Evolutionary conservation across 2,888 invertebrate species (phyloP), one percentile per base, ranked within the genome.

Genomic region (Amorpha juglandis): DNA sequence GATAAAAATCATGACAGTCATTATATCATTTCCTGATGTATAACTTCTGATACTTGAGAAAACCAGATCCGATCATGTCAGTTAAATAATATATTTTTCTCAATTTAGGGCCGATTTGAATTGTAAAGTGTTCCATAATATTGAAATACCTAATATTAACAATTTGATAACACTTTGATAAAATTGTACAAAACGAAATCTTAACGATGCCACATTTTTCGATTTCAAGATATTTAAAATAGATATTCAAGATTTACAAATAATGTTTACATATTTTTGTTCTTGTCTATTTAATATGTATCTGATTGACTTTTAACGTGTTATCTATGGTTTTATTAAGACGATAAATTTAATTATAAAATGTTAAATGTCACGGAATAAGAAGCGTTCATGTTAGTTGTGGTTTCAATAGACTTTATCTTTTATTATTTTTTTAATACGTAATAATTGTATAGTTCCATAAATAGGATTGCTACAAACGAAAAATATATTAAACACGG

Each of bases 271-370:
- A 58, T 58, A 58, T 35, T 47, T 33, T 48, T 4, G 21, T 4
- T 63, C 8, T 48, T 11, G n/a, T 27, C 63, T 33, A 47, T 48
- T 63, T 63, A 63, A n/a, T 63, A 48, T 63, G 48, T 51, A 63
- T 63, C 63, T 33, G 38, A 51, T 38, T 63, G 45, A 51, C 63
- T 50, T 63, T 51, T 63, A 33, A n/a, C 16, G 35, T 6, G n/a
- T 12, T 48, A 63, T 52, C 8, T 35, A 51, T 63, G 38, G 53
- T 27, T 58, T 19, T 42, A 16, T 19, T 12, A 55, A 53, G 62
- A 47, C 51, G 58, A 45, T 47, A 51, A 63, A 14, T 62, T 64
- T 35, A 53, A 58, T 53, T 33, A 53, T 35, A 38, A 19, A 11
- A 58, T 42, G 19, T 58, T 11, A 42, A 58, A 58, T 42, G 19